Conservation (phyloP, 2,888 invertebrate species). For the Mythimna albipuncta region DNA sequence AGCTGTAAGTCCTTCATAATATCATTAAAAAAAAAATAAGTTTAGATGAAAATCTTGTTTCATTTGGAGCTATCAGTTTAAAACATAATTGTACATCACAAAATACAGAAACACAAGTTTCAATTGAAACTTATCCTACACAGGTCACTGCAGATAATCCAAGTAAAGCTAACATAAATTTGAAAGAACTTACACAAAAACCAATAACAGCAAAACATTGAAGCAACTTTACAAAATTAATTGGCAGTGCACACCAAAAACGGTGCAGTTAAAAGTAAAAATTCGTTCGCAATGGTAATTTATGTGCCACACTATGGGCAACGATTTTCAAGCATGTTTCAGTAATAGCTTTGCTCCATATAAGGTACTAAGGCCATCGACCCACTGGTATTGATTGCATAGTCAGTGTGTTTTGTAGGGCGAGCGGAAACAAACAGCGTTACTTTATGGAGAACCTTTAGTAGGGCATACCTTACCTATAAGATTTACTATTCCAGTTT, state of each 20-base stretch:
- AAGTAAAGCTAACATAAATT: constrained; percentile 4
- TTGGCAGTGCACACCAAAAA: constrained; percentile 19
- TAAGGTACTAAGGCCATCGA: constrained; percentile 77
- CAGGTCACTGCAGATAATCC: constrained; percentile 4
- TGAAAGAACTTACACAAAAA: background rate
- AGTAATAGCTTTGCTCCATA: constrained; percentile 72
- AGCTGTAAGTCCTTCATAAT: too few relatives aligned
- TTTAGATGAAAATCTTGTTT: background rate
- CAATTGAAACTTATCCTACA: background rate
- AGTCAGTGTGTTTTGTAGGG: constrained; percentile 72
- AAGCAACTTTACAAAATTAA: constrained; percentile 12
- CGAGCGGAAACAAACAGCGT: constrained; percentile 69
- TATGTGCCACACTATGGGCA: constrained; percentile 38
- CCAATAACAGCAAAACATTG: constrained; percentile 4
- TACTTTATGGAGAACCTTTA: constrained; percentile 60
- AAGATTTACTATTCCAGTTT: constrained; percentile 62
- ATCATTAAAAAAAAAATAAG: too few relatives aligned
- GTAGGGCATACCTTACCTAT: constrained; percentile 60
- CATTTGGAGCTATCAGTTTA: background rate
- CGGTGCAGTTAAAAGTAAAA: constrained; percentile 17
- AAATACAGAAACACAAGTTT: background rate
- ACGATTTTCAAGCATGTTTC: constrained; percentile 61
- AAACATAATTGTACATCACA: background rate
- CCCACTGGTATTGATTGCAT: constrained; percentile 78
- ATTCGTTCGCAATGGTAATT: constrained; percentile 42